Percentiles rank a stretch among this genome's conserved stretches.
phyloP scores from a whole-genome alignment of 2,113 vertebrate species.

The Gnathonemus echidnorhynchus region DNA sequence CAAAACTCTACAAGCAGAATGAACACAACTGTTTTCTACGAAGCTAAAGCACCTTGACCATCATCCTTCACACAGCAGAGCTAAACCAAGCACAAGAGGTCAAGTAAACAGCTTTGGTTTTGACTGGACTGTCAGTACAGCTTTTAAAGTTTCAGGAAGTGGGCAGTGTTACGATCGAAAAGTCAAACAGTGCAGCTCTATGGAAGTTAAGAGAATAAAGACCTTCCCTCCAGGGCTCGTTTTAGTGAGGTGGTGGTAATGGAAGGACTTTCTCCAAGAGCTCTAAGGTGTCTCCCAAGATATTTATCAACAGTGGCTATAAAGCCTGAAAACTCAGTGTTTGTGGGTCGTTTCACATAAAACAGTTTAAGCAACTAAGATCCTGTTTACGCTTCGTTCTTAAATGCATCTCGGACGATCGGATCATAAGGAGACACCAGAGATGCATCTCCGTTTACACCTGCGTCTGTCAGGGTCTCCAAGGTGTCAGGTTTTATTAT shows the following conservation, averaged over 20 bases:
- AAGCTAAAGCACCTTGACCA: neutral
- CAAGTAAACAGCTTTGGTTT: neutral
- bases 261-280: neutral
- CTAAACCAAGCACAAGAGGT: neutral
- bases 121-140: neutral
- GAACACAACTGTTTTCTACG: neutral
- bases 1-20: neutral
- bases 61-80: neutral
- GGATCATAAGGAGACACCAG: neutral
- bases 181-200: neutral
- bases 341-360: neutral
- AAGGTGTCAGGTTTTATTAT: neutral
- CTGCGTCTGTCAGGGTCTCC: neutral
- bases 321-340: neutral
- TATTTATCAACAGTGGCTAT: neutral
- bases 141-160: neutral
- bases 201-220: neutral
- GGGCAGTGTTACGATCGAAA: neutral
- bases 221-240: neutral
- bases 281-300: neutral
- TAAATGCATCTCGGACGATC: neutral
- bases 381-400: neutral
- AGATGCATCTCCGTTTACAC: neutral
- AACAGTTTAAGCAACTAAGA: neutral
- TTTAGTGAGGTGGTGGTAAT: neutral